Evolutionary conservation across 2,113 vertebrate genomes (phyloP).

Genomic region (Nycticebus coucang): DNA sequence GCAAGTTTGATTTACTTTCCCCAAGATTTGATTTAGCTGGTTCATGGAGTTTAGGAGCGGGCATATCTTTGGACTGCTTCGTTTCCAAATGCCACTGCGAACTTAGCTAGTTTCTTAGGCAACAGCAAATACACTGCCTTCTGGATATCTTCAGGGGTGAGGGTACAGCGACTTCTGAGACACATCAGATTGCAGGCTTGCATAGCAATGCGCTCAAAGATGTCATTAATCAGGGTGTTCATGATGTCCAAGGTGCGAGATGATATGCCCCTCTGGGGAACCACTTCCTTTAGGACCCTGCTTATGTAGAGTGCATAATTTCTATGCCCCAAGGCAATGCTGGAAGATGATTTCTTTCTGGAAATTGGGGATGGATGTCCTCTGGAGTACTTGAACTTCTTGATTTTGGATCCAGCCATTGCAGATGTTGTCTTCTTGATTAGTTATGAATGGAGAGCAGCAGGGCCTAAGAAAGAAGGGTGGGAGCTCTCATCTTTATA

Average conservation of each 20-base stretch:
- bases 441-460: conserved; percentile 4
- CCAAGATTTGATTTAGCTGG: conserved; percentile 33
- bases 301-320: conserved; percentile 69
- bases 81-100: conserved; percentile 57
- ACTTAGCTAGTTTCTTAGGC: conserved; percentile 53
- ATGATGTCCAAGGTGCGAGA: conserved; percentile 20
- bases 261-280: conserved; percentile 19
- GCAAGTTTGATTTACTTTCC: conserved; percentile 53
- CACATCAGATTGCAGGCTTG: conserved; percentile 38
- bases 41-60: background rate
- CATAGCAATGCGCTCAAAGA: conserved; percentile 56
- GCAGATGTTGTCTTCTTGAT: conserved; percentile 58
- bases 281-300: conserved; percentile 68
- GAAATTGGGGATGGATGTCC: background rate
- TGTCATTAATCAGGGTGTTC: conserved; percentile 62
- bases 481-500: background rate
- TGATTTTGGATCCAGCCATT: conserved; percentile 55
- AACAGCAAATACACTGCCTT: conserved; percentile 55
- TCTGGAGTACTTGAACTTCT: background rate
- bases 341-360: conserved; percentile 11
- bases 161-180: conserved; percentile 49
- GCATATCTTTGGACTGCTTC: conserved; percentile 66
- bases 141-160: conserved; percentile 62
- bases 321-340: background rate
- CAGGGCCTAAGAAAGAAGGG: background rate